Base-by-base conservation (phyloP, 2,888 invertebrate genomes). In the Panopea generosa region DNA sequence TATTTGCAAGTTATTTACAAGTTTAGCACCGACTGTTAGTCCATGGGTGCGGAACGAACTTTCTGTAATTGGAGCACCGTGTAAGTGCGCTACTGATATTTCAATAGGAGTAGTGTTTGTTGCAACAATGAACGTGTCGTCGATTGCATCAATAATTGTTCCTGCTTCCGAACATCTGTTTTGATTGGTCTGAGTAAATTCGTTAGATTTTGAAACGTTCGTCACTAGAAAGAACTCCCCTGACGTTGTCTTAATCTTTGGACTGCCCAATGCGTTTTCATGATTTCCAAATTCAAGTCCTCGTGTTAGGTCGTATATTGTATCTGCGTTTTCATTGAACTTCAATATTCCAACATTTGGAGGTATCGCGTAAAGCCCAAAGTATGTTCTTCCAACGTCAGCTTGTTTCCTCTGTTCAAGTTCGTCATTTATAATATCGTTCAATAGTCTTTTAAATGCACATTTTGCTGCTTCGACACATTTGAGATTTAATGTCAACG, bases 221-320 rank as follows among this genome's bases (percentile, higher is more conserved):
- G 84, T 85, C 14, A 87, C 84, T 20, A 87, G 49, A n/a, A 82
- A 73, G 33, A 74, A 85, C 33, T 74, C 62, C 4, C 80, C 84
- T 0, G 63, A 66, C 20, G 77, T 50, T 20, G 84, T 78, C 20
- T 71, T 52, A 11, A 85, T 63, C 57, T 87, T 87, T 18, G 86
- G 84, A 66, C 83, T 82, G n/a, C 84, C 84, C 1, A 85, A 65
- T 22, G 81, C 72, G 33, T 87, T 87, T 24, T 85, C 85, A 65
- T 84, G 79, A 50, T 79, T 74, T n/a, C 86, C 85, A 26, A 83
- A 83, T 60, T 84, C 83, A 2, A 87, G 68, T 16, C 77, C 80
- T 22, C 85, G 66, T 18, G 80, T 84, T n/a, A 82, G 53, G 52
- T 87, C 81, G 45, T 80, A 83, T 16, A 83, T 72, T 7, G 50